Percentiles rank a stretch among this genome's conserved stretches.
phyloP scores from a whole-genome alignment of 2,888 invertebrate species.

The Argyresthia goedartella region DNA sequence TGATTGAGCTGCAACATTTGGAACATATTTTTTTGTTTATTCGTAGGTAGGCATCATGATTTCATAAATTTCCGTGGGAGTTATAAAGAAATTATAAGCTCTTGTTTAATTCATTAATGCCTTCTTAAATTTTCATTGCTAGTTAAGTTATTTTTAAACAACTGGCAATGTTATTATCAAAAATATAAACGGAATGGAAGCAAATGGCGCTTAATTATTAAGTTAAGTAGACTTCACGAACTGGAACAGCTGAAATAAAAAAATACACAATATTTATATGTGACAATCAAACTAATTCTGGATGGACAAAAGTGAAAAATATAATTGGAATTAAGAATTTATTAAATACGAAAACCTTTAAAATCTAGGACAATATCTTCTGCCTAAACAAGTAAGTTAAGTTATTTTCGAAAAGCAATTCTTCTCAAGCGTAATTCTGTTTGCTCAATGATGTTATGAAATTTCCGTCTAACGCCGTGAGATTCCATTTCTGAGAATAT shows the following conservation, averaged over 20 bases:
- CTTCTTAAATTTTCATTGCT: no score
- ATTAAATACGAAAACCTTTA: neutral
- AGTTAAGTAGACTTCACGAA: neutral
- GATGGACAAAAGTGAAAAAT: neutral
- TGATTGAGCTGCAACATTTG: neutral
- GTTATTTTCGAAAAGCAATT: conserved; percentile 1
- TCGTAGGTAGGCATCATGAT: no score
- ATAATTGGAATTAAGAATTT: neutral
- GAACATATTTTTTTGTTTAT: no score
- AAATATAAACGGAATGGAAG: neutral
- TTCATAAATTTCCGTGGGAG: no score
- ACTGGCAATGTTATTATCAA: neutral
- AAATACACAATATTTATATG: neutral
- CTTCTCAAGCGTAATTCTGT: conserved; percentile 10
- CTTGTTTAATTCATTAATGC: no score
- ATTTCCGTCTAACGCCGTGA: neutral
- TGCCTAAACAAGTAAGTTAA: conserved; percentile 19
- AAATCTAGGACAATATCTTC: neutral
- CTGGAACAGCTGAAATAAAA: neutral
- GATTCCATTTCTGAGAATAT: neutral
- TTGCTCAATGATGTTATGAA: conserved; percentile 11
- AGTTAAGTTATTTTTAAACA: neutral
- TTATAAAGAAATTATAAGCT: no score
- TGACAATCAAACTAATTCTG: neutral
- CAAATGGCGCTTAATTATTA: no score